Base-by-base conservation (phyloP, 2,797 vertebrate genomes). In the Epinephelus coioides region DNA sequence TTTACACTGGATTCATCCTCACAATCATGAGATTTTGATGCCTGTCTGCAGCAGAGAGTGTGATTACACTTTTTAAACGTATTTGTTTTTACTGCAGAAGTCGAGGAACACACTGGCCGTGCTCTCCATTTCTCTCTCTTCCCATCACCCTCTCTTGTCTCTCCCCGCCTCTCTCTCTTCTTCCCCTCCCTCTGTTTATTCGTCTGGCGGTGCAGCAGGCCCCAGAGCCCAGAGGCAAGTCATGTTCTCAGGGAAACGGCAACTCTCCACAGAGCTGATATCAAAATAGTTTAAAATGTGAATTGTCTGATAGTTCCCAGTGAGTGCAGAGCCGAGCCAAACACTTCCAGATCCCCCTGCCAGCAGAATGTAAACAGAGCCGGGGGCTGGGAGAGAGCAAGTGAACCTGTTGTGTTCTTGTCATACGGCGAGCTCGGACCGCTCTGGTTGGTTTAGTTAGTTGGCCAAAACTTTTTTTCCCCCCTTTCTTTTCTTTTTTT, bases 251-350 rank as follows among this genome's bases (percentile, higher is more conserved):
- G 88, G 93, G 93, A 91, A 92, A 94, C 86, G 67, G 89, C 94
- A 94, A 94, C 86, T 95, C 94, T 94, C 94, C 80, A 92, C 89
- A 94, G 94, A 94, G 93, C 89, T 89, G 79, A 92, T 94, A 95
- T 95, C 92, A 93, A 94, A 94, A 95, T 91, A 93, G 92, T 93
- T 93, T 93, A 94, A 93, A 94, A 92, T 89, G 83, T 84, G 91
- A 91, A 93, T 90, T 66, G 72, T 85, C 86, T 93, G 94, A 95
- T 95, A 92, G 90, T 95, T 95, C 92, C 95, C 94, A 95, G 94
- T 84, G 88, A 91, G 91, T 11, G 66, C 84, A 56, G 86, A 88
- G 81, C 75, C 2, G 81, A 85, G 82, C 86, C 93, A 94, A 95
- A 94, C 80, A 87, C 92, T 93, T 95, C 93, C 93, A 95, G 92